These are phyloP conservation scores for Drosophila gaucha DNA, from an alignment of 2,888 invertebrate species.

Conservation along the genomic window DNA sequence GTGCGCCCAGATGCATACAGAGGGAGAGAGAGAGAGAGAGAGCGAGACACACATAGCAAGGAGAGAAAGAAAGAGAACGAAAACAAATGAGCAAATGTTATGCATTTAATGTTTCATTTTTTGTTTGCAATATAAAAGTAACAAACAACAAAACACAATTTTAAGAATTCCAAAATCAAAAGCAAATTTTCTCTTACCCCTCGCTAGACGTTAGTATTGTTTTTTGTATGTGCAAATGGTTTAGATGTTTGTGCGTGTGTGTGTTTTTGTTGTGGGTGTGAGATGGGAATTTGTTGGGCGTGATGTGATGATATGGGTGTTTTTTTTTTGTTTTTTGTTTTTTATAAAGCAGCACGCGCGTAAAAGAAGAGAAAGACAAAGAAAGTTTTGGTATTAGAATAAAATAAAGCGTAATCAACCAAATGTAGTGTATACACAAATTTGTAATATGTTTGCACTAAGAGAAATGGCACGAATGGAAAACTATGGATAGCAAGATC, in stretches of 20 bases:
- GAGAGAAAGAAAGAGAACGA: slow-evolving; percentile 47
- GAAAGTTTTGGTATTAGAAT: slow-evolving; percentile 79
- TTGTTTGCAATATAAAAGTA: slow-evolving; percentile 33
- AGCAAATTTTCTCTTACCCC: slow-evolving; percentile 76
- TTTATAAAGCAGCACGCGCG: slow-evolving; percentile 75
- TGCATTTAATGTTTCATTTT: slow-evolving; percentile 35
- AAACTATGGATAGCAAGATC: slow-evolving; percentile 18
- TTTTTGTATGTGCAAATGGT: slow-evolving; percentile 55
- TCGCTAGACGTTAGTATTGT: slow-evolving; percentile 78
- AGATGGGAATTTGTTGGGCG: slow-evolving; percentile 54
- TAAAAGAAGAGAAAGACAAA: slow-evolving; percentile 80
- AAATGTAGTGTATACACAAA: slow-evolving; percentile 57
- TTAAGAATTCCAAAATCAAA: slow-evolving; percentile 44
- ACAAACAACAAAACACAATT: slow-evolving; percentile 15
- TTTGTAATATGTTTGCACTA: slow-evolving; percentile 24
- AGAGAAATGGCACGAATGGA: slow-evolving; percentile 23
- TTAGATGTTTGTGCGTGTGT: slow-evolving; percentile 41
- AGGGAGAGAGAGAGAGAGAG: slow-evolving; percentile 8
- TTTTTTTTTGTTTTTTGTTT: slow-evolving; percentile 22
- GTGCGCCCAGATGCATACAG: slow-evolving; percentile 46
- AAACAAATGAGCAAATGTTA: slow-evolving; percentile 53
- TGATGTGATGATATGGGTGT: slow-evolving; percentile 39
- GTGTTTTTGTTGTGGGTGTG: slow-evolving; percentile 37
- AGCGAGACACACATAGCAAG: slow-evolving; percentile 19
- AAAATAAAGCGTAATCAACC: slow-evolving; percentile 74